Evolutionary conservation across 2,888 invertebrate species (phyloP).

Genomic region (Macrosiphum euphorbiae): DNA sequence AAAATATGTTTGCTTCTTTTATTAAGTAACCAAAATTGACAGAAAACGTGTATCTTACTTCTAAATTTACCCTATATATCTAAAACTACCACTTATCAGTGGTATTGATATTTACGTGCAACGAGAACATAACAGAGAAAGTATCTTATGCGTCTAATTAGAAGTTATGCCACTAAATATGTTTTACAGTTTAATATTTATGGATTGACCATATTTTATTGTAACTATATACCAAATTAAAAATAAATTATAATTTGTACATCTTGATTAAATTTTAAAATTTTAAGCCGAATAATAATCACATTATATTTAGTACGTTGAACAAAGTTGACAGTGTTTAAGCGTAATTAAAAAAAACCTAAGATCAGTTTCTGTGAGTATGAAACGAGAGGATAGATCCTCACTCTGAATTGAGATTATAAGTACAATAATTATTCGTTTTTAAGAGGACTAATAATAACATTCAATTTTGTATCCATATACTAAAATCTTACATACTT

Average conservation of each 20-base stretch:
- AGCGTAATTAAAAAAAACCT: neutral
- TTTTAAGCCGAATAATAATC: neutral
- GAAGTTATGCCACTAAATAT: conserved; percentile 6
- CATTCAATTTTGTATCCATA: neutral
- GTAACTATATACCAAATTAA: neutral
- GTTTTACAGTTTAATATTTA: neutral
- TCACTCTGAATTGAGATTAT: neutral
- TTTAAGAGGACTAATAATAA: neutral
- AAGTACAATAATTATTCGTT: neutral
- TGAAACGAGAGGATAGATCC: neutral
- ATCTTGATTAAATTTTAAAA: neutral
- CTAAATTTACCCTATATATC: neutral
- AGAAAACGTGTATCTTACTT: neutral
- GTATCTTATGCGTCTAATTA: neutral
- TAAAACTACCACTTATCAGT: neutral
- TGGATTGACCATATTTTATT: neutral
- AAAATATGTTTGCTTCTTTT: neutral
- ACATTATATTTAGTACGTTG: neutral
- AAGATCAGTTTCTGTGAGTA: neutral
- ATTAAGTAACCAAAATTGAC: neutral
- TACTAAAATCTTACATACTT: neutral
- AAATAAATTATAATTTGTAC: neutral
- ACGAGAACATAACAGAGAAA: neutral
- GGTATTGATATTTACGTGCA: conserved; percentile 19
- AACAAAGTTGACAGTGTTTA: neutral